Percentiles rank a stretch among this genome's conserved stretches.
These are phyloP conservation scores for Amazona finschi DNA, from an alignment of 2,797 vertebrate genomes.

Conservation along the genomic window DNA sequence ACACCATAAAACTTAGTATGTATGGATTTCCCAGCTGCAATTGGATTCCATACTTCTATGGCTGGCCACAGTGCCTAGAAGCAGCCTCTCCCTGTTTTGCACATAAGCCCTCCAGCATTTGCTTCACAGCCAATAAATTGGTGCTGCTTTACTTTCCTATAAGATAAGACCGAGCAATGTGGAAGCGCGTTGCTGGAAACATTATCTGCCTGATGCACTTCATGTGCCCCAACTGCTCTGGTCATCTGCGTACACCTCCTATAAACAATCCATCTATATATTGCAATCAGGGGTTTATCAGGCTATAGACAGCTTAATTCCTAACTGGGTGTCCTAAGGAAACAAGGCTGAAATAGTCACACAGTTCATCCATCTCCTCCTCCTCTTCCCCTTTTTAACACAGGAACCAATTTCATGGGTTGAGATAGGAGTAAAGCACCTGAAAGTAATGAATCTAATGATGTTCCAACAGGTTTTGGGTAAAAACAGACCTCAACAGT, in stretches of 20 bases:
- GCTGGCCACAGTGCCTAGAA: not conserved
- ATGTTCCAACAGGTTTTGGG: fast-evolving
- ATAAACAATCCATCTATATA: not conserved
- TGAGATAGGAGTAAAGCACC: not conserved
- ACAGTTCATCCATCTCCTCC: not conserved
- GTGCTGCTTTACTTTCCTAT: not conserved
- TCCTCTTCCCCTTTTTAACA: not conserved
- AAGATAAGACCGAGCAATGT: not conserved
- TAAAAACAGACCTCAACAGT: not conserved
- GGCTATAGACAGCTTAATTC: not conserved
- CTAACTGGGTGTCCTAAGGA: not conserved
- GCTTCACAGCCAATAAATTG: not conserved
- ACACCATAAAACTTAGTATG: not conserved
- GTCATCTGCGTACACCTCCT: fast-evolving
- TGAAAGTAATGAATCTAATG: not conserved
- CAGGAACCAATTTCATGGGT: not conserved
- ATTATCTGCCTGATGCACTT: not conserved
- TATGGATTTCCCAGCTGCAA: not conserved
- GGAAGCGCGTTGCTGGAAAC: not conserved
- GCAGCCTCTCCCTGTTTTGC: not conserved
- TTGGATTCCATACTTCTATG: not conserved
- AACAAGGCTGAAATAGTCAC: not conserved
- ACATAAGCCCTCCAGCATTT: not conserved
- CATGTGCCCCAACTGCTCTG: not conserved
- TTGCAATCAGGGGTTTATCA: not conserved